Base-by-base conservation (phyloP, 53 echinoderm and acorn worm genomes). In the Temnopleurus reevesii region DNA sequence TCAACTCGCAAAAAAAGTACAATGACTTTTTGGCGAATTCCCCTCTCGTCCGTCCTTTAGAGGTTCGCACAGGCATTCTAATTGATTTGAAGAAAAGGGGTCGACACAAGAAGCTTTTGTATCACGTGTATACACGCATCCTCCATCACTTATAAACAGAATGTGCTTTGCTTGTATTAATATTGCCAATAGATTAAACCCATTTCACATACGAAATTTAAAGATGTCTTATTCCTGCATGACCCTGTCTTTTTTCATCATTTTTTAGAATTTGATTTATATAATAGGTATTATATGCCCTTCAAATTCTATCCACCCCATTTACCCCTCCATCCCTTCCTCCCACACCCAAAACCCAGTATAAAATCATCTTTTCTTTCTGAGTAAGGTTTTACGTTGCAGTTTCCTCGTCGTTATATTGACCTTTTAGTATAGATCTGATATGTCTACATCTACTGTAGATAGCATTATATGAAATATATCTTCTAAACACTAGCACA, bases 71-170 rank as follows among this genome's bases (percentile, higher is more conserved):
- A 21, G 30, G 83, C 36, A 31, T 83, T 26, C 36, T 83, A 83
- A 83, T 83, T 83, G 83, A 83, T 83, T 56, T 83, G 55, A 80
- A 80, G 83, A 83, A 83, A 83, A 79, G 46, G 60, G 3, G 4
- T 55, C 55, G 41, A 55, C 83, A 55, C 83, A 55, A 55, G 57
- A 55, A 12, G n/a, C 55, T 83, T 83, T 35, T 83, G 83, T 83
- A 55, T 33, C 49, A 21, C 17, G 51, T 83, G 83, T 83, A 21
- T 36, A 55, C 83, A 83, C 12, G 36, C 71, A 38, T 71, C 41
- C 71, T 38, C 30, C 34, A 63, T 9, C 63, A 63, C 30, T 17
- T 34, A 12, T 33, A 31, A 71, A 41, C 41, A 71, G 41, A 71
- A 71, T 71, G 71, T 71, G 71, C 71, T 71, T 71, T 71, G 41